Percentiles rank a stretch among this genome's conserved stretches.
phyloP scores from a whole-genome alignment of 2,797 vertebrate genomes.

The Sebastes flavidus region DNA sequence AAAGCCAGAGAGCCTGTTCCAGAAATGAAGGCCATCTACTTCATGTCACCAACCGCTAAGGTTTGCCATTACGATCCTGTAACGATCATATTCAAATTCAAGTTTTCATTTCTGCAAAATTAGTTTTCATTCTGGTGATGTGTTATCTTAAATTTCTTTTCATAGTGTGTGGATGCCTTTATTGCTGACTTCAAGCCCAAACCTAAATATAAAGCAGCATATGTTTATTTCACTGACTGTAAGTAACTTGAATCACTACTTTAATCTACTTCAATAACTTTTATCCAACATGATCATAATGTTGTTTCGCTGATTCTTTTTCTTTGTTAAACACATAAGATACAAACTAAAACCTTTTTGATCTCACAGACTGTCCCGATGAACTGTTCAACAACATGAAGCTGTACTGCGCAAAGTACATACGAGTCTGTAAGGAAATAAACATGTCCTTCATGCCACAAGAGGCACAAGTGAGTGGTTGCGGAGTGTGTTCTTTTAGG shows the following conservation, averaged over 20 bases:
- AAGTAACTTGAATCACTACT: conserved; percentile 71
- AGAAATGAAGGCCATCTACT: conserved; percentile 96
- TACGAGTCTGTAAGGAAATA: conserved; percentile 94
- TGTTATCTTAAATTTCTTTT: neutral
- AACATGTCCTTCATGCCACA: conserved; percentile 93
- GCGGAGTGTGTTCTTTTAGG: neutral
- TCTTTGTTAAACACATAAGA: neutral
- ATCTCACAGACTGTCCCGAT: conserved; percentile 88
- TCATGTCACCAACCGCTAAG: conserved; percentile 92
- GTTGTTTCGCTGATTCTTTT: neutral
- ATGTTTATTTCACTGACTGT: conserved; percentile 98
- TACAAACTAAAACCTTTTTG: neutral
- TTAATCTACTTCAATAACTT: neutral
- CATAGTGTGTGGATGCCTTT: conserved; percentile 91
- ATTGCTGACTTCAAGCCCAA: conserved; percentile 91
- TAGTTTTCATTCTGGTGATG: neutral
- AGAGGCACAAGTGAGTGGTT: conserved; percentile 89
- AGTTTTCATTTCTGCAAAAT: neutral
- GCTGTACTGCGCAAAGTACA: conserved; percentile 87
- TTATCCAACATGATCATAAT: neutral
- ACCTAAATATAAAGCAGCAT: conserved; percentile 93
- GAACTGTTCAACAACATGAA: conserved; percentile 93
- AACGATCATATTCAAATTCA: neutral
- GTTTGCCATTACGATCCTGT: conserved; percentile 71
- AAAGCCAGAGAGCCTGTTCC: conserved; percentile 92